phyloP scores from a whole-genome alignment of 1,140 invertebrate genomes.

The Microplitis demolitor region DNA sequence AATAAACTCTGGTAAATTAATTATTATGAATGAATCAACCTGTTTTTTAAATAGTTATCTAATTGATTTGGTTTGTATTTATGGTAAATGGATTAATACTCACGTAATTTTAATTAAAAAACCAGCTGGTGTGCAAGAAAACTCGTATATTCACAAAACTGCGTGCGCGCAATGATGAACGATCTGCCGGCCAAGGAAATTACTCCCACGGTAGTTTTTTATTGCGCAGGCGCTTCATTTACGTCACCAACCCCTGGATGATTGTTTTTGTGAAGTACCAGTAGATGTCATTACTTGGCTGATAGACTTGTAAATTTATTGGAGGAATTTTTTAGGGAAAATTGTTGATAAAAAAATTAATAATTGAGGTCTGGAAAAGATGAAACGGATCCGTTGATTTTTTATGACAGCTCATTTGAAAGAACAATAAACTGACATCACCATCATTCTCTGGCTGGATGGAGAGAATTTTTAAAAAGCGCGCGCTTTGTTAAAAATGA shows the following conservation, averaged over 20 bases:
- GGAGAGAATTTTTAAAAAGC: no score
- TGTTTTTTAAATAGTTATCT: no score
- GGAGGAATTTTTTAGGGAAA: no score
- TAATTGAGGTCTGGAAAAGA: no score
- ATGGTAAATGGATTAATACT: slow-evolving; percentile 34
- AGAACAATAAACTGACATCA: no score
- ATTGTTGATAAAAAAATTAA: no score
- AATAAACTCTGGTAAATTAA: background rate
- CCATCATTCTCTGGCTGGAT: no score
- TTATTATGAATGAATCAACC: background rate
- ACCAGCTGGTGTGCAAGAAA: slow-evolving; percentile 29
- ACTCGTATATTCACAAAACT: slow-evolving; percentile 25
- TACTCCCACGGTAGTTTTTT: slow-evolving; percentile 7
- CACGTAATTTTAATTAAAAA: slow-evolving; percentile 38
- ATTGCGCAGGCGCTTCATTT: slow-evolving; percentile 18
- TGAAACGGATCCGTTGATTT: no score
- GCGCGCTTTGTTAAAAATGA: no score
- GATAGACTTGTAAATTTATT: no score
- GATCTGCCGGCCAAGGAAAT: slow-evolving; percentile 16
- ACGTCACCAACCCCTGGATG: background rate
- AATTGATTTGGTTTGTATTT: background rate
- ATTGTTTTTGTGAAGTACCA: background rate
- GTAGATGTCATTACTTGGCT: background rate
- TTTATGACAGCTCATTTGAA: no score
- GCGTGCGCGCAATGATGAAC: slow-evolving; percentile 32